A percentile compares a stretch with the other conserved stretches of the same genome.
Conservation (phyloP, 2,113 vertebrate genomes). For the Recurvirostra avosetta region DNA sequence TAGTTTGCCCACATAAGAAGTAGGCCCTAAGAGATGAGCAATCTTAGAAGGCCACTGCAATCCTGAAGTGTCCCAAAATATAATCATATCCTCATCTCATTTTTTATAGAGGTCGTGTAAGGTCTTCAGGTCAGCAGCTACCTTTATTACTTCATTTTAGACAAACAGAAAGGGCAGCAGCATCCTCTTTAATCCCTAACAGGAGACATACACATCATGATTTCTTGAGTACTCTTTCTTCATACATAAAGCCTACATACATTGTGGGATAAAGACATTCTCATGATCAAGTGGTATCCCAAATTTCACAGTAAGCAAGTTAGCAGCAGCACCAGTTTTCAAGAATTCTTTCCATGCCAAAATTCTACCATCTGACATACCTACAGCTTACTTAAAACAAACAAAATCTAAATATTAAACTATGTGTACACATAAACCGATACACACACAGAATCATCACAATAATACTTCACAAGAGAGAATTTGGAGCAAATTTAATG, state of each 20-base stretch:
- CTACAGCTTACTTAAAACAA: not conserved
- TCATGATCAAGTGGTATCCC: not conserved
- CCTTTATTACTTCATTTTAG: not conserved
- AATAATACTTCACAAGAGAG: not conserved
- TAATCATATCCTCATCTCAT: not conserved
- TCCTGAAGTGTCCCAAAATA: not conserved
- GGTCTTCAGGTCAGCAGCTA: not conserved
- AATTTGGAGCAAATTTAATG: not conserved
- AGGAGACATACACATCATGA: not conserved
- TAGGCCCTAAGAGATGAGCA: not conserved
- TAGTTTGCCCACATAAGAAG: not conserved
- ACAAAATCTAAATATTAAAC: not conserved
- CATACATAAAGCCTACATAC: not conserved
- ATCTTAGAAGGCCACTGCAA: not conserved
- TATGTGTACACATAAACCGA: not conserved
- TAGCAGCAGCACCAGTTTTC: not conserved
- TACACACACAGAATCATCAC: not conserved
- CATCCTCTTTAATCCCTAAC: not conserved
- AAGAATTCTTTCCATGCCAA: not conserved
- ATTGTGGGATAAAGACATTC: not conserved
- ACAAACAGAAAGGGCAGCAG: not conserved
- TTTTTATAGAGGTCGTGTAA: not conserved
- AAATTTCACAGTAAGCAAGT: not conserved
- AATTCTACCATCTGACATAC: not conserved
- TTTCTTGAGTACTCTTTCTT: not conserved